Conservation (phyloP, 2,888 invertebrate genomes). For the Anarsia innoxiella region DNA sequence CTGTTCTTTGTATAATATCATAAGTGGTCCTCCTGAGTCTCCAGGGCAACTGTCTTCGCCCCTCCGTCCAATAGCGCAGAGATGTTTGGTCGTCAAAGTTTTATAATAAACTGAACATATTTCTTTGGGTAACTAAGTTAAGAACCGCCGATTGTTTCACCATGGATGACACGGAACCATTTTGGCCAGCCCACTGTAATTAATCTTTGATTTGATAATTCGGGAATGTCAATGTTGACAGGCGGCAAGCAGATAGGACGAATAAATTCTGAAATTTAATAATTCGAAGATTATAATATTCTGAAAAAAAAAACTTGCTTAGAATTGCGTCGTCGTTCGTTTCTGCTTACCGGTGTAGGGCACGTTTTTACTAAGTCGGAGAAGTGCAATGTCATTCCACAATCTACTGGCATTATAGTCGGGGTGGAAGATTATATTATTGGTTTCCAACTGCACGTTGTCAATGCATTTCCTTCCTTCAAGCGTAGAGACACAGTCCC, state of each 20-base stretch:
- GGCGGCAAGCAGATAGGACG: conserved; percentile 60
- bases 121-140: conserved; percentile 46
- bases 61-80: conserved; percentile 58
- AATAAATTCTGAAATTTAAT: conserved; percentile 45
- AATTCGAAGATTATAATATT: no score
- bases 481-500: conserved; percentile 42
- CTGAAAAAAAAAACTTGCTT: no score
- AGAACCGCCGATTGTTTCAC: conserved; percentile 59
- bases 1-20: conserved; percentile 50
- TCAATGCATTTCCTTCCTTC: conserved; percentile 44
- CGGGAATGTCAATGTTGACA: conserved; percentile 48
- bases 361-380: conserved; percentile 39
- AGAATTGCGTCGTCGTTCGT: no score
- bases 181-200: conserved; percentile 58
- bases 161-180: conserved; percentile 43
- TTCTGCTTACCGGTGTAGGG: conserved; percentile 50
- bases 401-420: conserved; percentile 44
- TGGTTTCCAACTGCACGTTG: conserved; percentile 44
- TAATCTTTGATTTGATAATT: conserved; percentile 44
- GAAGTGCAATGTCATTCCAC: conserved; percentile 53
- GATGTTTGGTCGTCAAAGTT: conserved; percentile 37
- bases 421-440: conserved; percentile 40
- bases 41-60: conserved; percentile 66
- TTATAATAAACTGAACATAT: conserved; percentile 47
- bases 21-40: conserved; percentile 63